A percentile compares a stretch with the other conserved stretches of the same genome.
Conservation (phyloP, 2,888 invertebrate species). For the Brachycybe producta region DNA sequence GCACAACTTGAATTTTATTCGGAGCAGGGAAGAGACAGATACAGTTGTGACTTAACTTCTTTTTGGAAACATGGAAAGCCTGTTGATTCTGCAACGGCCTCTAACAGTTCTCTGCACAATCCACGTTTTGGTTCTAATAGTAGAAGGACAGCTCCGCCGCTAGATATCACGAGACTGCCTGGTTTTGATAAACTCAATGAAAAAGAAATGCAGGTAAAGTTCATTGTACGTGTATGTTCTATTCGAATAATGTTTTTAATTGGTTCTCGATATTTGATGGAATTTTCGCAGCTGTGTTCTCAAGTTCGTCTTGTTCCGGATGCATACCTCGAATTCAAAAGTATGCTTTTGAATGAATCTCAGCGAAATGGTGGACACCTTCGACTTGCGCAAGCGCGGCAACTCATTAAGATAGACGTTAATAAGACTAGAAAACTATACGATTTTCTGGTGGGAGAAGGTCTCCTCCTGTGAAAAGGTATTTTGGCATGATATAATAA, state of each 20-base stretch:
- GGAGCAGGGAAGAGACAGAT: no score
- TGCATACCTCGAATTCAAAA: constrained; percentile 64
- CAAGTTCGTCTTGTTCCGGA: constrained; percentile 58
- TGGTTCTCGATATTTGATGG: background rate
- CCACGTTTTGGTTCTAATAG: no score
- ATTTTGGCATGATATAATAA: no score
- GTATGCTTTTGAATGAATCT: constrained; percentile 58
- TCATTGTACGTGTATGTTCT: background rate
- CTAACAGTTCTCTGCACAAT: no score
- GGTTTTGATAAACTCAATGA: constrained; percentile 58
- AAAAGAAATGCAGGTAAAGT: constrained; percentile 47
- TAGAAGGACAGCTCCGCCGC: constrained; percentile 38
- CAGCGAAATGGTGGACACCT: constrained; percentile 54
- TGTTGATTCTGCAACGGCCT: no score
- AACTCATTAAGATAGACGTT: constrained; percentile 80
- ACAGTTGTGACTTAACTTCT: no score
- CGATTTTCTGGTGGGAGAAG: constrained; percentile 58
- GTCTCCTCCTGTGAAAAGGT: no score
- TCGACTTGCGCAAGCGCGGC: constrained; percentile 65
- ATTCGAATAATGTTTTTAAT: background rate
- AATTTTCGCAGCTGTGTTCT: constrained; percentile 49
- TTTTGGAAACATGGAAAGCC: no score
- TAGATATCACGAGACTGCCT: constrained; percentile 59
- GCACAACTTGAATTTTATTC: no score
- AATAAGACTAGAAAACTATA: constrained; percentile 75